Conservation (phyloP, 2,113 vertebrate genomes). For the Alouatta palliata region DNA sequence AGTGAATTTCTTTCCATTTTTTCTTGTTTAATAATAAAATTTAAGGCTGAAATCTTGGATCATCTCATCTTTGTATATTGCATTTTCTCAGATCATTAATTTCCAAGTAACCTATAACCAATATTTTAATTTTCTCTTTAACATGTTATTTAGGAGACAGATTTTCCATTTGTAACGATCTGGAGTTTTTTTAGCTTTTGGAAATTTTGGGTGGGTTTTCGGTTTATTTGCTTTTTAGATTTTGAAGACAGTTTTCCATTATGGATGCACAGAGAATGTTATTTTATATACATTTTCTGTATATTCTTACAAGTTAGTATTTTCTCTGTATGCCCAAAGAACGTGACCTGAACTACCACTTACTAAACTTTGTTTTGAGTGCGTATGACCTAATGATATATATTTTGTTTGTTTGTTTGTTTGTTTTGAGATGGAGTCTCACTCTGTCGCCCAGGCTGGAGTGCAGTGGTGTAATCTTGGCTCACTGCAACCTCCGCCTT, state of each 20-base stretch:
- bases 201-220: background rate
- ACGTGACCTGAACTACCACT: background rate
- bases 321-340: background rate
- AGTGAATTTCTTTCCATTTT: background rate
- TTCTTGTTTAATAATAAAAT: slow-evolving; percentile 28
- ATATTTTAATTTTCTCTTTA: slow-evolving; percentile 38
- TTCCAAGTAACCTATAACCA: slow-evolving; percentile 1
- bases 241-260: slow-evolving; percentile 11
- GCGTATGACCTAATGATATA: background rate
- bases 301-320: background rate
- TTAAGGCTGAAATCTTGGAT: background rate
- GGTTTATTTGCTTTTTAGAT: background rate
- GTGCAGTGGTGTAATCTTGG: too few species aligned
- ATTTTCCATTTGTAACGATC: background rate
- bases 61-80: background rate
- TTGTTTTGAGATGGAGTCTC: too few species aligned
- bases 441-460: too few species aligned
- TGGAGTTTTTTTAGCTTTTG: background rate
- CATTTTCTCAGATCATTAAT: background rate
- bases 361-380: background rate
- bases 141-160: background rate
- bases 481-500: too few species aligned
- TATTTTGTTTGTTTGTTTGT: background rate
- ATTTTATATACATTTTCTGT: background rate
- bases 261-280: background rate